phyloP scores from a whole-genome alignment of 2,113 vertebrate genomes.

The Tyto alba region DNA sequence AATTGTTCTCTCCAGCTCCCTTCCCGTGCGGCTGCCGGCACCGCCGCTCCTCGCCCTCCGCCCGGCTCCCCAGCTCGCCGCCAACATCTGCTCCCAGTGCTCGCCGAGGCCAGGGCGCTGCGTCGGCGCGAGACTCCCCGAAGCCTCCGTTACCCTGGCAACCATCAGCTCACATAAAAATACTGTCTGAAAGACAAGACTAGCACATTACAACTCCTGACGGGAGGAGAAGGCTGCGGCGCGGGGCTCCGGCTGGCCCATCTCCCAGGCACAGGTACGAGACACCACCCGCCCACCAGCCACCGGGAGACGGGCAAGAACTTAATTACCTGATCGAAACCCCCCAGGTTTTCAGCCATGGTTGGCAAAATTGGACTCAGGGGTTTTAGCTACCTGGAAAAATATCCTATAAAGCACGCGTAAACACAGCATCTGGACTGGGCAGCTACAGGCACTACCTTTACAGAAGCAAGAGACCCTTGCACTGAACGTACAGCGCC shows the following conservation, averaged over 20 bases:
- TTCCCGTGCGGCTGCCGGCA: background rate
- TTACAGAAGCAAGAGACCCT: accelerated
- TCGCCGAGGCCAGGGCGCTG: constrained; percentile 52
- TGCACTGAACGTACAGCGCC: accelerated
- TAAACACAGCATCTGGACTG: accelerated
- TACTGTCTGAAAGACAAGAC: constrained; percentile 40
- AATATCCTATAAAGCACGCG: accelerated
- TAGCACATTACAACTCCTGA: constrained; percentile 1
- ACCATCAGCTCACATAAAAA: constrained; percentile 75
- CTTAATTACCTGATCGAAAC: background rate
- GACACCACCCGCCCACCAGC: background rate
- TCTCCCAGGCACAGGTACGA: background rate
- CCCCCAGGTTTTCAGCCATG: background rate
- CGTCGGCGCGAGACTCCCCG: constrained; percentile 75
- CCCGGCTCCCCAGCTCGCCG: constrained; percentile 12
- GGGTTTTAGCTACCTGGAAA: accelerated
- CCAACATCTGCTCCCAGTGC: constrained; percentile 69
- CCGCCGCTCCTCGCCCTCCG: constrained; percentile 7
- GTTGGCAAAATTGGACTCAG: background rate
- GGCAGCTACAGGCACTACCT: background rate
- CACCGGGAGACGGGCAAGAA: background rate
- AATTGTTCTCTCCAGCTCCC: background rate
- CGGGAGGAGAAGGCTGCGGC: background rate
- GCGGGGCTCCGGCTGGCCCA: background rate
- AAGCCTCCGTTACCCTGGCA: constrained; percentile 83